Conservation (phyloP, 2,113 vertebrate genomes). For the Struthidea cinerea region DNA sequence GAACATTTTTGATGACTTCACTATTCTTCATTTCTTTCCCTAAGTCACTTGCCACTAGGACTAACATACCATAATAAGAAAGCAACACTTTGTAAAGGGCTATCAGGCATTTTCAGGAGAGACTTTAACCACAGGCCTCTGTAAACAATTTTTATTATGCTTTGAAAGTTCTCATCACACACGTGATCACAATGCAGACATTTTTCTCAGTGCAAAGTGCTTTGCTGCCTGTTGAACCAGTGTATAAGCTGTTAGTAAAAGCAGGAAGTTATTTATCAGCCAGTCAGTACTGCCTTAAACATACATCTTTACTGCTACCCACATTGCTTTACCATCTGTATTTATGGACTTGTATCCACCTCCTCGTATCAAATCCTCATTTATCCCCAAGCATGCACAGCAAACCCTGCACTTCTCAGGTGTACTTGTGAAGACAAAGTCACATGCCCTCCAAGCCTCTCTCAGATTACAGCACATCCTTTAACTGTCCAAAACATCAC, state of each 20-base stretch:
- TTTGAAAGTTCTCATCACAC: slow-evolving; percentile 21
- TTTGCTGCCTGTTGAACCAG: background rate
- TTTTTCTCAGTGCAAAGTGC: slow-evolving; percentile 2
- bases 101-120: background rate
- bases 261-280: background rate
- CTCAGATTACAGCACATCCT: background rate
- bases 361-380: background rate
- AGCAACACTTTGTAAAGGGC: background rate
- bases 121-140: slow-evolving; percentile 9
- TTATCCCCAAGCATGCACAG: background rate
- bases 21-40: background rate
- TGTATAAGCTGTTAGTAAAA: slow-evolving; percentile 36
- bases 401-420: background rate
- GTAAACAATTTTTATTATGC: slow-evolving; percentile 31
- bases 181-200: background rate
- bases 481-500: slow-evolving; percentile 33
- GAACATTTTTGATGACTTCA: background rate
- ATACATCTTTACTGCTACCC: background rate
- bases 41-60: background rate
- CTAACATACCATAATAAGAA: background rate
- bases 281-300: background rate
- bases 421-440: background rate
- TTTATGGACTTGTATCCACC: background rate
- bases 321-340: background rate
- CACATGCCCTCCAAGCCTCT: background rate